Evolutionary conservation across 2,888 invertebrate genomes (phyloP).

Genomic region (Teinopalpus imperialis): DNA sequence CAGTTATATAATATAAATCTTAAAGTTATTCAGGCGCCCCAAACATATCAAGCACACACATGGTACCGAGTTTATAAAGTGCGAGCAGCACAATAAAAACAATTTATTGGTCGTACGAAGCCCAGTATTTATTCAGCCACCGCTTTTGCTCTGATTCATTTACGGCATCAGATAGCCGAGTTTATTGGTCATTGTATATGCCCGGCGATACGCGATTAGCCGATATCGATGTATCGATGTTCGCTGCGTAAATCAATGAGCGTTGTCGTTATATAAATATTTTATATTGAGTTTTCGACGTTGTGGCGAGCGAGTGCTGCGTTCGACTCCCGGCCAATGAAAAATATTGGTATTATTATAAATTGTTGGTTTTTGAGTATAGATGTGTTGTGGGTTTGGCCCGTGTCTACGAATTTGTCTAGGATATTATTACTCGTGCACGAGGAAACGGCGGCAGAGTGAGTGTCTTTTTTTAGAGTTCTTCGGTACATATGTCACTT

Average conservation of each 20-base stretch:
- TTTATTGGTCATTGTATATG: slow-evolving; percentile 18
- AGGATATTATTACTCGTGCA: too few relatives aligned
- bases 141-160: slow-evolving; percentile 19
- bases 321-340: too few relatives aligned
- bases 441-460: too few relatives aligned
- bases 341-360: too few relatives aligned
- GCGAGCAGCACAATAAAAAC: slow-evolving; percentile 4
- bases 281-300: not conserved
- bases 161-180: slow-evolving; percentile 22
- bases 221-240: slow-evolving; percentile 16
- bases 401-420: too few relatives aligned
- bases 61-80: slow-evolving; percentile 2
- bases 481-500: too few relatives aligned
- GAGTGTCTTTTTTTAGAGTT: too few relatives aligned
- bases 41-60: slow-evolving; percentile 3
- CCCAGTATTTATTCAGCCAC: slow-evolving; percentile 9
- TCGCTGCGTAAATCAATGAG: slow-evolving; percentile 11
- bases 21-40: not conserved
- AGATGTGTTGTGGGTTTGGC: too few relatives aligned
- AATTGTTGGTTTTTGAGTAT: too few relatives aligned
- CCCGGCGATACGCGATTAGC: slow-evolving; percentile 15
- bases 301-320: too few relatives aligned
- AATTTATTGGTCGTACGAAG: slow-evolving; percentile 12
- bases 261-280: slow-evolving; percentile 4
- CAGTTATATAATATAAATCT: not conserved